These are phyloP conservation scores for Sebastes ruberrimus DNA, from an alignment of 2,797 vertebrate genomes.

Conservation along the genomic window DNA sequence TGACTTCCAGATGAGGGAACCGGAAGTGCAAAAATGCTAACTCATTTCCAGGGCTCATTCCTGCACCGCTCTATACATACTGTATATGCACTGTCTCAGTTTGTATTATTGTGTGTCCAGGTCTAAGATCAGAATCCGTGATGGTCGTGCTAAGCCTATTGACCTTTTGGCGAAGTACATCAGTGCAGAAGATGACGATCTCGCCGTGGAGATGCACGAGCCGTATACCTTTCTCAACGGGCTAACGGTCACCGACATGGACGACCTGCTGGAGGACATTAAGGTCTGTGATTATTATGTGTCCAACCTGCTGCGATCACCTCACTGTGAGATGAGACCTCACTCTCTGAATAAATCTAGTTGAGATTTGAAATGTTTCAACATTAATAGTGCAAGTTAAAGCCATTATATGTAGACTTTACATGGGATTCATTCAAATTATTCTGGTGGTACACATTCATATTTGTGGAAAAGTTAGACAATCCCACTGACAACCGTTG, in stretches of 20 bases:
- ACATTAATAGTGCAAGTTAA: background rate
- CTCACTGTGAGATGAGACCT: background rate
- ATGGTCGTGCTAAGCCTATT: slow-evolving; percentile 95
- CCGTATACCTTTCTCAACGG: slow-evolving; percentile 97
- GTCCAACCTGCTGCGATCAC: background rate
- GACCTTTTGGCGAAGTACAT: slow-evolving; percentile 98
- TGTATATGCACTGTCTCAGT: background rate
- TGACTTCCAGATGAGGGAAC: no score
- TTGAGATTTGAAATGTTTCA: background rate
- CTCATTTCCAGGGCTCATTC: no score
- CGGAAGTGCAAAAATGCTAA: no score
- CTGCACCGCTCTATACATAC: no score
- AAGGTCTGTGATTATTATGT: slow-evolving; percentile 82
- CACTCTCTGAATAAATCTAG: background rate
- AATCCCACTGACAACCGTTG: background rate
- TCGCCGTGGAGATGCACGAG: slow-evolving; percentile 98
- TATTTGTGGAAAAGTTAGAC: background rate
- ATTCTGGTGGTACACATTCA: background rate
- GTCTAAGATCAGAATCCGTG: slow-evolving; percentile 96
- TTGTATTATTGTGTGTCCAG: slow-evolving; percentile 66
- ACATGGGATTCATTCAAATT: background rate
- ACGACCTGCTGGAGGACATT: slow-evolving; percentile 97
- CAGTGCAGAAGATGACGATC: slow-evolving; percentile 95
- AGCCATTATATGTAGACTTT: background rate
- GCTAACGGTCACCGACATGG: slow-evolving; percentile 96